phyloP scores from a whole-genome alignment of 2,888 invertebrate species.

The Stratiomys singularior region DNA sequence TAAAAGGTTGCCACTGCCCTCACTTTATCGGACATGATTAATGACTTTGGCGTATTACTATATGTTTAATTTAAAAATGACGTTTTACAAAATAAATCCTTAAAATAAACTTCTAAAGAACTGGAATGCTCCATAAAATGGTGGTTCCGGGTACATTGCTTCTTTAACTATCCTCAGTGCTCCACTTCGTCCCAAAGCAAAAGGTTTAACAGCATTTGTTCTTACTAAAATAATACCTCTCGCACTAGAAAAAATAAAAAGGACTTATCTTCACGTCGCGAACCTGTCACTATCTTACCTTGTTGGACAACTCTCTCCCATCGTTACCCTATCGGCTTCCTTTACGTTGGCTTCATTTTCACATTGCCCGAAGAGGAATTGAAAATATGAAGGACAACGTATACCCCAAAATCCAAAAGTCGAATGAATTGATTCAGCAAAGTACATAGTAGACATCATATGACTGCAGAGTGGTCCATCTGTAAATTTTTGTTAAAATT shows the following conservation, averaged over 20 bases:
- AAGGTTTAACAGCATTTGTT: slow-evolving; percentile 55
- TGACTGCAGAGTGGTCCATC: slow-evolving; percentile 57
- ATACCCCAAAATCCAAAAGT: slow-evolving; percentile 55
- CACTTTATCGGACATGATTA: no score
- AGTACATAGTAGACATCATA: slow-evolving; percentile 55
- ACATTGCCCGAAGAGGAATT: slow-evolving; percentile 57
- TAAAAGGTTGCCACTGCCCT: no score
- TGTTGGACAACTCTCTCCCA: slow-evolving; percentile 56
- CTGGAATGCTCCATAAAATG: slow-evolving; percentile 26
- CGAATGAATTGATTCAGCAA: slow-evolving; percentile 56
- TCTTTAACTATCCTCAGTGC: slow-evolving; percentile 22
- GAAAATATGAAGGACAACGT: slow-evolving; percentile 56
- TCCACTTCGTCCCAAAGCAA: slow-evolving; percentile 53
- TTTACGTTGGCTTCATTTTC: slow-evolving; percentile 49
- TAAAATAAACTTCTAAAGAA: slow-evolving; percentile 24
- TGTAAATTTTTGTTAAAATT: slow-evolving; percentile 42
- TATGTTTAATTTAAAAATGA: no score
- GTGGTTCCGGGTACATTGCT: slow-evolving; percentile 22
- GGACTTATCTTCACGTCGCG: no score
- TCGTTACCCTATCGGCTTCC: slow-evolving; percentile 54
- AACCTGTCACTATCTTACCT: no score
- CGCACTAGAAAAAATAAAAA: slow-evolving; percentile 51
- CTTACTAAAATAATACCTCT: slow-evolving; percentile 55
- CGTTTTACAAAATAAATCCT: no score
- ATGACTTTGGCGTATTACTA: no score